phyloP scores from a whole-genome alignment of 2,113 vertebrate genomes.

The Athene cunicularia region DNA sequence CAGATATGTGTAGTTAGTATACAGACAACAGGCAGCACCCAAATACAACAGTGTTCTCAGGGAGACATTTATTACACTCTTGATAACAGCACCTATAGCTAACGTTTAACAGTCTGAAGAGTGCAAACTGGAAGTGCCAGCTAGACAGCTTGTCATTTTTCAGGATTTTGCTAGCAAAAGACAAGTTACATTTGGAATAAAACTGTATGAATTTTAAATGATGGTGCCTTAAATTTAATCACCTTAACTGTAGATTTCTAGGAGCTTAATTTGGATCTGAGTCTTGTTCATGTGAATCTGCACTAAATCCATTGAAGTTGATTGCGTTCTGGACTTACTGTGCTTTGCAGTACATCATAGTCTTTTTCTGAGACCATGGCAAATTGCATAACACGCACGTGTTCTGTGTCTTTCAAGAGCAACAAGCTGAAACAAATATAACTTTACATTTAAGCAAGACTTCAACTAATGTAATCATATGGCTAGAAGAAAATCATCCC shows the following conservation, averaged over 20 bases:
- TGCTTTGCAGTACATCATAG: not conserved
- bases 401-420: not conserved
- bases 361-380: not conserved
- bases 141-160: not conserved
- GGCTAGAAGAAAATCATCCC: not conserved
- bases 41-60: not conserved
- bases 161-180: not conserved
- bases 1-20: not conserved
- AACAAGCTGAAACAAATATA: not conserved
- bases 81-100: not conserved
- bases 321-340: not conserved
- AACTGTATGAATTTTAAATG: not conserved
- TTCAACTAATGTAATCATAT: not conserved
- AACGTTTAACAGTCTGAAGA: not conserved
- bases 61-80: not conserved
- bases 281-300: not conserved
- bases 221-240: not conserved
- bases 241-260: not conserved
- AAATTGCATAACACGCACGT: not conserved
- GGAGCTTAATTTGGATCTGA: not conserved
- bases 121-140: not conserved
- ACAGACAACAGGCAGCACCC: not conserved
- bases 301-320: not conserved
- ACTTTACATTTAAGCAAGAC: not conserved
- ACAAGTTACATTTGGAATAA: not conserved